phyloP scores from a whole-genome alignment of 2,888 invertebrate species.

The Saturnia pavonia region DNA sequence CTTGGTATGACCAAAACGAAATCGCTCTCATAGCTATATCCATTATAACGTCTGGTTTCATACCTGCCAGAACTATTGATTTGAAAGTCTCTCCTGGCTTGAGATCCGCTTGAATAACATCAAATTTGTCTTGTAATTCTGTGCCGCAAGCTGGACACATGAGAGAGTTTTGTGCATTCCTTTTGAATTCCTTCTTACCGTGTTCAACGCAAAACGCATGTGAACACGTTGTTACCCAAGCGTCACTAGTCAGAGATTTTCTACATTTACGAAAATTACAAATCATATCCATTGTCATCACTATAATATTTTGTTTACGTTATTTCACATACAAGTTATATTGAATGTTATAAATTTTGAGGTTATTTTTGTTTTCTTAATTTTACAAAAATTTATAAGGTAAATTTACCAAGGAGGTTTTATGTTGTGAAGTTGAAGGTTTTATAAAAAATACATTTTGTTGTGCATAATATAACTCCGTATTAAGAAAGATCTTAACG shows the following conservation, averaged over 20 bases:
- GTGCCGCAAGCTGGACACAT: constrained; percentile 78
- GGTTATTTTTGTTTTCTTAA: constrained; percentile 24
- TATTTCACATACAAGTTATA: background rate
- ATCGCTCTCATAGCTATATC: constrained; percentile 80
- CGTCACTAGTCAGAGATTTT: constrained; percentile 69
- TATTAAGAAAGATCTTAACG: background rate
- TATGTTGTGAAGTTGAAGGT: background rate
- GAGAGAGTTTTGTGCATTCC: constrained; percentile 67
- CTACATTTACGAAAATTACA: constrained; percentile 80
- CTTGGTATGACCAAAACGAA: constrained; percentile 80
- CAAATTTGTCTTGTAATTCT: constrained; percentile 75
- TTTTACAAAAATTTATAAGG: background rate
- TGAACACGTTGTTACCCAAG: constrained; percentile 80
- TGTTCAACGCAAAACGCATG: constrained; percentile 81
- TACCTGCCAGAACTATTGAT: constrained; percentile 77
- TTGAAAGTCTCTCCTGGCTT: constrained; percentile 78
- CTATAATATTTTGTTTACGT: background rate
- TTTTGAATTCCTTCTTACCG: constrained; percentile 74
- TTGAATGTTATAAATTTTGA: constrained; percentile 17
- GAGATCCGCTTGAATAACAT: constrained; percentile 77
- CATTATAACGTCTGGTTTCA: constrained; percentile 79
- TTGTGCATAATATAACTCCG: background rate
- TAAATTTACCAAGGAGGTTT: background rate
- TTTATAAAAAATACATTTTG: background rate
- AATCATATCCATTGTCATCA: constrained; percentile 60